These are phyloP conservation scores for zebrafish (Danio rerio) DNA, from an alignment of 2,113 vertebrate species.

Conservation along the genomic window GRCz12tu NC_133178.1:41727001-41727500, in stretches of 20 bases:
- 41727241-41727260: constrained; percentile 30
- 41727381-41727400: constrained; percentile 42
- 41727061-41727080: not conserved
- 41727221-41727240: constrained; percentile 33
- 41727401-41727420: constrained; percentile 52
- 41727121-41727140: not conserved
- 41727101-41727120: not conserved
- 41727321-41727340: constrained; percentile 37
- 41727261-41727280: constrained; percentile 56
- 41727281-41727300: constrained; percentile 35
- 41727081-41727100: not conserved
- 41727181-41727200: not conserved
- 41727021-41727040: not conserved
- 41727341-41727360: constrained; percentile 39
- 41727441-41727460: constrained; percentile 57
- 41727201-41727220: constrained; percentile 12
- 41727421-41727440: constrained; percentile 23
- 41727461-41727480: constrained; percentile 48
- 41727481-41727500: constrained; percentile 48
- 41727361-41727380: constrained; percentile 55
- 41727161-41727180: constrained; percentile 11
- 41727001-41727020: too few relatives aligned
- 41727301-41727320: constrained; percentile 49
- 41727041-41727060: not conserved
- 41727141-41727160: not conserved